A percentile compares a stretch with the other conserved stretches of the same genome.
These are phyloP conservation scores for Trisateles emortualis DNA, from an alignment of 2,888 invertebrate species.

Conservation along the genomic window DNA sequence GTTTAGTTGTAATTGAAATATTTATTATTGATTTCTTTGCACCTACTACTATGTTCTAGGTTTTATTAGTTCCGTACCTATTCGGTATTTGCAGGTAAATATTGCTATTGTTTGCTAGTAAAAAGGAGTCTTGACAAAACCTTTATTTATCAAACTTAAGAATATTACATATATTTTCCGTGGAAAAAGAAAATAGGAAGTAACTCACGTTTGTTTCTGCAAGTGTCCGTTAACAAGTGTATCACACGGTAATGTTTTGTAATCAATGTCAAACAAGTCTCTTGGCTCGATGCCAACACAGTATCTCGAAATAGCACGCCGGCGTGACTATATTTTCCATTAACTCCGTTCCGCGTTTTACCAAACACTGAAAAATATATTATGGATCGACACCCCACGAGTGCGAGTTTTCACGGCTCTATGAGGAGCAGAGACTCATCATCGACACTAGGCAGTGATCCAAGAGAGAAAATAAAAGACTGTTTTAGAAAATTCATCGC, in stretches of 20 bases:
- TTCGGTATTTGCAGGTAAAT: not conserved
- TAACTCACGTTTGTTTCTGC: not conserved
- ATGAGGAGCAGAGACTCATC: constrained; percentile 89
- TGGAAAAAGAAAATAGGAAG: no score
- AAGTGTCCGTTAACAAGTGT: constrained; percentile 12
- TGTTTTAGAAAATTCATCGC: constrained; percentile 95
- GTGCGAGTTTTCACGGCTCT: constrained; percentile 86
- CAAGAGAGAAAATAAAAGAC: constrained; percentile 92
- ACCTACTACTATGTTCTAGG: not conserved
- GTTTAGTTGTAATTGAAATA: constrained; percentile 14
- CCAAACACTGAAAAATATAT: constrained; percentile 30
- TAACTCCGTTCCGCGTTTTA: constrained; percentile 48
- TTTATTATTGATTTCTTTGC: constrained; percentile 23
- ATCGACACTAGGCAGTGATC: constrained; percentile 89
- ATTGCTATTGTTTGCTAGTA: not conserved
- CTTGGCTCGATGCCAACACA: constrained; percentile 72
- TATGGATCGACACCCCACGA: constrained; percentile 75
- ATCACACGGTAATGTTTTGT: constrained; percentile 57
- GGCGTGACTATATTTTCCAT: constrained; percentile 50
- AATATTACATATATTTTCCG: no score
- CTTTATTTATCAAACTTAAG: no score
- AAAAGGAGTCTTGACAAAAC: no score
- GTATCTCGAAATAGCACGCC: constrained; percentile 71
- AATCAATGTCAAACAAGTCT: constrained; percentile 61
- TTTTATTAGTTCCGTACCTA: not conserved